Base-by-base conservation (phyloP, 2,113 vertebrate species). In the Mionectes macconnelli region DNA sequence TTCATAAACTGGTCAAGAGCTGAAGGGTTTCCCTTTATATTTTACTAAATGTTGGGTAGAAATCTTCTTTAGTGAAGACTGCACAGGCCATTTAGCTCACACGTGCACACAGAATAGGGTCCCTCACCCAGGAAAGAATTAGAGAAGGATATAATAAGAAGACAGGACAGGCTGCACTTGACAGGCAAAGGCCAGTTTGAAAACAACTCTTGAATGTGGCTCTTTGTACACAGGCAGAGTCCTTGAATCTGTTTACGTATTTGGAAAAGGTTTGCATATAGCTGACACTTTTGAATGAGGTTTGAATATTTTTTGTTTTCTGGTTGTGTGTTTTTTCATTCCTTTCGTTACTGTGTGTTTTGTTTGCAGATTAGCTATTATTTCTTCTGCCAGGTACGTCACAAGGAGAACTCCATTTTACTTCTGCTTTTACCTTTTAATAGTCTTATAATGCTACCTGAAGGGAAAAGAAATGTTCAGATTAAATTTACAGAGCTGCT, bases 11-110 rank as follows among this genome's bases (percentile, higher is more conserved):
- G 50, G 49, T 75, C 64, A 91, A 94, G 60, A 77, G 40, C 75
- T 28, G n/a, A 62, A 82, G 62, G 20, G 9, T 94, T 93, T 79
- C 39, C 53, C 59, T 91, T 70, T 67, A 42, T 68, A 68, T 92
- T 96, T 97, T 68, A 52, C 42, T 73, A 14, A 95, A 69, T 55
- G 87, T 40, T 91, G 59, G 44, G 73, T 47, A 73, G 69, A 81
- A 89, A 42, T 28, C 15, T 39, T 52, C 78, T 92, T 97, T 57
- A 37, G 44, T 73, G 84, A 94, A 60, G 86, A 84, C 44, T 90
- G 63, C 35, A 68, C 22, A 66, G 67, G 28, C 56, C 70, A 31
- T 31, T 44, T 64, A 35, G 30, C 35, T 84, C 39, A 49, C 19
- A 44, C 3, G 4, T 3, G 4, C 45, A 57, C 23, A 33, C 12